Conservation (phyloP, 2,113 vertebrate genomes). For the Propithecus coquereli region DNA sequence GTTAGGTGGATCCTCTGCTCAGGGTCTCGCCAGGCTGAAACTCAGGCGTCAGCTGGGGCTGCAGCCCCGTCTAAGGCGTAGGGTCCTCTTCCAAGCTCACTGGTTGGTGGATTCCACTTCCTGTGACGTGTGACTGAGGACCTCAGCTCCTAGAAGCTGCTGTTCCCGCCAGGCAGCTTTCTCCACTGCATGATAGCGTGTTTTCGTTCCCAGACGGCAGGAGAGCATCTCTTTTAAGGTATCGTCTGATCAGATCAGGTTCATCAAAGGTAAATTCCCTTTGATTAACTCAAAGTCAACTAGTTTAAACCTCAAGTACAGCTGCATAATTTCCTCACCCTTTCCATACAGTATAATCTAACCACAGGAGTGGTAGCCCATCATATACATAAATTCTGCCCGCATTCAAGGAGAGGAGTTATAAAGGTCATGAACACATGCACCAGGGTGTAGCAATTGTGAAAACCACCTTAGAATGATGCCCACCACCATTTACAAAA, state of each 20-base stretch:
- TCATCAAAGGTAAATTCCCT: not conserved
- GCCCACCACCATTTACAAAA: not conserved
- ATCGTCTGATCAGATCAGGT: not conserved
- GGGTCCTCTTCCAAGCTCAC: not conserved
- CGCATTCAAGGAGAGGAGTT: too few relatives aligned
- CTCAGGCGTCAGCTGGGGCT: rapidly evolving
- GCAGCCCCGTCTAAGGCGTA: not conserved
- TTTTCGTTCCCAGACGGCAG: not conserved
- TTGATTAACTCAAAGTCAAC: not conserved
- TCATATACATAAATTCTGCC: not conserved
- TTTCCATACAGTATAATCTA: too few relatives aligned
- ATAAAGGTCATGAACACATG: not conserved
- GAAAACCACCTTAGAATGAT: not conserved
- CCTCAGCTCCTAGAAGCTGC: not conserved
- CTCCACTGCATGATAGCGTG: not conserved
- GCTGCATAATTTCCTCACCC: not conserved
- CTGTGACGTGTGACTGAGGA: not conserved
- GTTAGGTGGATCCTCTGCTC: not conserved
- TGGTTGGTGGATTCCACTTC: not conserved
- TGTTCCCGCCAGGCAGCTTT: rapidly evolving
- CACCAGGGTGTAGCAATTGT: rapidly evolving
- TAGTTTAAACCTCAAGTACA: not conserved
- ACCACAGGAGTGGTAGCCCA: too few relatives aligned
- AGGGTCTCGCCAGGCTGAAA: not conserved
- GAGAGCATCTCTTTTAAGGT: not conserved